Conservation (phyloP, 2,797 vertebrate genomes). For the Etheostoma perlongum region DNA sequence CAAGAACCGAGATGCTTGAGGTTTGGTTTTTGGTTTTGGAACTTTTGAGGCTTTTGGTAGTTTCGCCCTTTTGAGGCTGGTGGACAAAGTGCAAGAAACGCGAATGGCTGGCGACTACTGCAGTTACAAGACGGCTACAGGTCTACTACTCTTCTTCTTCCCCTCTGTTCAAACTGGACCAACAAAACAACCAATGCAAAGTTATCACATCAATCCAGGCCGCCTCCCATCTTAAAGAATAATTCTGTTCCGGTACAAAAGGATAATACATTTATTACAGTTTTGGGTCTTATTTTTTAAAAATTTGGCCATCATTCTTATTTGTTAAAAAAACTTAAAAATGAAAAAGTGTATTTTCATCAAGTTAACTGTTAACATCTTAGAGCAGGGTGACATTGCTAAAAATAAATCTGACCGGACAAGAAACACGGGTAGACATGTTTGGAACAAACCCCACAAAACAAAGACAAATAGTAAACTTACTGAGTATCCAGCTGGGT, state of each 20-base stretch:
- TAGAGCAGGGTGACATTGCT: not conserved
- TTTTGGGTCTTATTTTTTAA: not conserved
- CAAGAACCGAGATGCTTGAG: slow-evolving; percentile 24
- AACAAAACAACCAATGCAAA: slow-evolving; percentile 2
- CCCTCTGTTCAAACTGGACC: not conserved
- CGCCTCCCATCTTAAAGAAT: not conserved
- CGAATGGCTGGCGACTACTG: not conserved
- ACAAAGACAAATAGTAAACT: not conserved
- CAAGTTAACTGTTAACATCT: not conserved
- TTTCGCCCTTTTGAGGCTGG: slow-evolving; percentile 44
- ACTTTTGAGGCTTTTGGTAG: slow-evolving; percentile 25
- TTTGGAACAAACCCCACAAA: not conserved
- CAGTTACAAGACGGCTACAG: not conserved
- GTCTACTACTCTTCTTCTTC: not conserved
- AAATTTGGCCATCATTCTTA: not conserved
- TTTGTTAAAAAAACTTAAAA: not conserved
- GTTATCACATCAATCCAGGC: not conserved
- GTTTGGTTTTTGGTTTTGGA: slow-evolving; percentile 53
- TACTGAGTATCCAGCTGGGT: slow-evolving; percentile 1
- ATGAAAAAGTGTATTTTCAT: not conserved
- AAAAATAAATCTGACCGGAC: not conserved
- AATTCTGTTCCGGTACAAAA: not conserved
- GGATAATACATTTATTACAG: not conserved
- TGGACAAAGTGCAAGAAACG: slow-evolving; percentile 29
- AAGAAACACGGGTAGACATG: not conserved